A percentile compares a stretch with the other conserved stretches of the same genome.
phyloP scores from a whole-genome alignment of 2,888 invertebrate genomes.

The Hymenopus coronatus region DNA sequence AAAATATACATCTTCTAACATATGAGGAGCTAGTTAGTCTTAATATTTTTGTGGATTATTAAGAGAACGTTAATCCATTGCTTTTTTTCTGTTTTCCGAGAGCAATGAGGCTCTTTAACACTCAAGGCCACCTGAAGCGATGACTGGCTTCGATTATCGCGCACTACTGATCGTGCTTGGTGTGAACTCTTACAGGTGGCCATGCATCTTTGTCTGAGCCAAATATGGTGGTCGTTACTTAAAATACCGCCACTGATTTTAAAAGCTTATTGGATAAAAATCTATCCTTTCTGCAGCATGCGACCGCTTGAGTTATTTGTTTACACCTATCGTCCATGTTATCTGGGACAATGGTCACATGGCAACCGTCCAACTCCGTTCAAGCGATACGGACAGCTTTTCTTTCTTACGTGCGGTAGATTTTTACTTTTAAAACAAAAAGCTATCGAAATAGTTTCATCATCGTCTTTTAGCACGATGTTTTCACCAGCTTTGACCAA shows the following conservation, averaged over 20 bases:
- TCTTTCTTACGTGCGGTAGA: too few species aligned
- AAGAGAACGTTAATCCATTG: too few species aligned
- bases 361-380: background rate
- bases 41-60: background rate
- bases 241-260: background rate
- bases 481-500: too few species aligned
- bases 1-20: too few species aligned
- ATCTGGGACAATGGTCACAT: background rate
- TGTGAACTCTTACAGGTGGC: background rate
- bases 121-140: background rate
- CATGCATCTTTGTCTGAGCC: background rate
- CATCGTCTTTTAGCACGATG: too few species aligned
- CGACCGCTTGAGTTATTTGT: background rate
- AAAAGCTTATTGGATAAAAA: background rate
- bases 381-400: background rate
- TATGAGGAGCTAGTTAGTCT: too few species aligned
- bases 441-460: too few species aligned
- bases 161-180: background rate
- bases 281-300: background rate
- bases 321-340: background rate
- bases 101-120: background rate
- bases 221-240: background rate
- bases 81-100: background rate
- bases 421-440: too few species aligned
- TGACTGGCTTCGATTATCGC: background rate